Percentiles rank a stretch among this genome's conserved stretches.
phyloP scores from a whole-genome alignment of 2,888 invertebrate genomes.

The Acleris holmiana region DNA sequence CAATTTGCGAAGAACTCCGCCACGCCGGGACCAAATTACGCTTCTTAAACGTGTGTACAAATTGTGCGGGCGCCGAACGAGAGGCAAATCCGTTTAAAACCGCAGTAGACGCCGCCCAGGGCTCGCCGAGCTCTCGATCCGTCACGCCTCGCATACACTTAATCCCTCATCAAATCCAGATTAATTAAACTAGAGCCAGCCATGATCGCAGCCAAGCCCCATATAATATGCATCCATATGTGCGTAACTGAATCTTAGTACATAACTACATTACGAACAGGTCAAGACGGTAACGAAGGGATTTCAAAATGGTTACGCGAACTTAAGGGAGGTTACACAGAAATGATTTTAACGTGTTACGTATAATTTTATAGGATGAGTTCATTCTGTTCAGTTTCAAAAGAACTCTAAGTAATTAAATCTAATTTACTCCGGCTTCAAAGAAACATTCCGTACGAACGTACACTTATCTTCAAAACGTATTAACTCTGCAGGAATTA shows the following conservation, averaged over 20 bases:
- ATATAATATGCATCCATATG: constrained; percentile 53
- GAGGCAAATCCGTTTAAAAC: constrained; percentile 78
- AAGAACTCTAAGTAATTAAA: constrained; percentile 14
- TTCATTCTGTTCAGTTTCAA: constrained; percentile 7
- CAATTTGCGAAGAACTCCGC: constrained; percentile 38
- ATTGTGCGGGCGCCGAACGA: constrained; percentile 70
- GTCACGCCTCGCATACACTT: constrained; percentile 78
- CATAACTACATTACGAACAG: constrained; percentile 38
- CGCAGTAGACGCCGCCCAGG: constrained; percentile 56
- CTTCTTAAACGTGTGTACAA: constrained; percentile 70
- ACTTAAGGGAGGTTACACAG: not conserved
- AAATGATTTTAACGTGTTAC: not conserved
- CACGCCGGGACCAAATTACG: constrained; percentile 50
- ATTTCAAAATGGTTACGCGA: constrained; percentile 22
- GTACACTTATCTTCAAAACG: not conserved
- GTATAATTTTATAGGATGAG: not conserved
- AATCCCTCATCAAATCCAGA: constrained; percentile 83
- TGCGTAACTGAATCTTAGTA: constrained; percentile 45
- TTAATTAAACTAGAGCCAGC: constrained; percentile 75
- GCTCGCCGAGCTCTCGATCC: constrained; percentile 72
- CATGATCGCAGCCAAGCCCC: constrained; percentile 66
- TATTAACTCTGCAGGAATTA: constrained; percentile 9
- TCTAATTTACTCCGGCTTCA: constrained; percentile 15
- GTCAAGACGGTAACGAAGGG: constrained; percentile 36
- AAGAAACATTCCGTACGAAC: not conserved